Percentiles rank a stretch among this genome's conserved stretches.
Conservation (phyloP, 30 jellyfish, hydroid and myxozoan species). For the Chironex yamaguchii region DNA sequence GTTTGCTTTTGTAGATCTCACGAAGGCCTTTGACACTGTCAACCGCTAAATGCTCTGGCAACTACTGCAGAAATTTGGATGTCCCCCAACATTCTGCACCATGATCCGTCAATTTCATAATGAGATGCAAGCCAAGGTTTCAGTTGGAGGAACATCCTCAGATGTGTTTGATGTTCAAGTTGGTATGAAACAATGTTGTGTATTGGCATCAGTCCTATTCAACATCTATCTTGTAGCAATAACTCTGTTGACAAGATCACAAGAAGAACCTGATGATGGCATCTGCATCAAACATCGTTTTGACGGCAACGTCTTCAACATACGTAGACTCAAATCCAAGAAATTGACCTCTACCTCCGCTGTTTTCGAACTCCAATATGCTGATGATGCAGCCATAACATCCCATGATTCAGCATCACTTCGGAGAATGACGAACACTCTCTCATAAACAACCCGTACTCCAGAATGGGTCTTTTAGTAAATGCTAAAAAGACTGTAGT, state of each 20-base stretch:
- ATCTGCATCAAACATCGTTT: neutral
- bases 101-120: neutral
- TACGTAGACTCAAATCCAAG: neutral
- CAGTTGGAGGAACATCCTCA: neutral
- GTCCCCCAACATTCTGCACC: neutral
- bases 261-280: neutral
- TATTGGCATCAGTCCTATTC: neutral
- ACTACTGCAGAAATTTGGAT: too few species aligned
- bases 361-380: neutral
- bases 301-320: constrained; percentile 2
- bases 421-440: too few species aligned
- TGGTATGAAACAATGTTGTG: neutral
- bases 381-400: constrained; percentile 4
- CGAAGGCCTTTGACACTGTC: constrained; percentile 11
- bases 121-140: neutral
- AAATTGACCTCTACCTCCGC: neutral
- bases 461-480: too few species aligned
- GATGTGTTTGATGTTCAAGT: neutral
- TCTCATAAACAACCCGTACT: too few species aligned
- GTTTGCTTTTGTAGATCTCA: neutral
- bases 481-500: too few species aligned
- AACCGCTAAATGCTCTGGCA: neutral
- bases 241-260: neutral
- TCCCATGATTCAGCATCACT: too few species aligned
- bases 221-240: constrained; percentile 5